Evolutionary conservation across 35 echinoderm and acorn worm species (phyloP), one percentile per base, ranked within the genome.

Genomic region (Stichopus chloronotus): DNA sequence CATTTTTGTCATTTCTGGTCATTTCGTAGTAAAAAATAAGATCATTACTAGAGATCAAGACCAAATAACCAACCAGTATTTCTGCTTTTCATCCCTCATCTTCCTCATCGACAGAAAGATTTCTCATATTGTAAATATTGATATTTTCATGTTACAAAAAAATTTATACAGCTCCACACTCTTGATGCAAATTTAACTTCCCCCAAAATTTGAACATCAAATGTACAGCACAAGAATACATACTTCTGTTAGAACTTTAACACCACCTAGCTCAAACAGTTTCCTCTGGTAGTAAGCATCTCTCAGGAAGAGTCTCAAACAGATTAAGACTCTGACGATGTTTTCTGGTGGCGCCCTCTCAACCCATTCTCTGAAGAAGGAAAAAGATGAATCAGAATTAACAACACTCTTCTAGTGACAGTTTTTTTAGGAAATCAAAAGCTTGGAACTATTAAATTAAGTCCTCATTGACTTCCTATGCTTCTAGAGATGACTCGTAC

Each of bases 201-300:
- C 3, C 30, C 30, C 30, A 43, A 43, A 43, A 43, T 43, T 43
- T 43, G 30, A 43, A 43, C 30, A 43, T 43, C 30, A 43, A 43
- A 43, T 43, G 30, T 3, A 43, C 30, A 43, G 1, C 30, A 43
- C 30, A 3, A 43, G 30, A 56, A 11, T 84, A 82, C 92, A 80
- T 78, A 98, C 96, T 94, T 99, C 93, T 83, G 97, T 94, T 4
- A 96, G 81, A 16, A 95, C 77, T 78, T 99, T 99, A 1, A 99
- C 97, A 91, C 97, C 97, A 57, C 94, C 97, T 4, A 96, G 90
- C 54, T 99, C 94, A 92, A 99, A 99, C 16, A 98, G 54, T 91
- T 84, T 80, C 88, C 86, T 94, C 93, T 94, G 95, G 81, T 92
- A 99, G 58, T 55, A 77, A 53, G 43, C 57, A 63, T 96, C 95